Evolutionary conservation across 2,113 vertebrate genomes (phyloP).

Genomic region (Semnornis frantzii): DNA sequence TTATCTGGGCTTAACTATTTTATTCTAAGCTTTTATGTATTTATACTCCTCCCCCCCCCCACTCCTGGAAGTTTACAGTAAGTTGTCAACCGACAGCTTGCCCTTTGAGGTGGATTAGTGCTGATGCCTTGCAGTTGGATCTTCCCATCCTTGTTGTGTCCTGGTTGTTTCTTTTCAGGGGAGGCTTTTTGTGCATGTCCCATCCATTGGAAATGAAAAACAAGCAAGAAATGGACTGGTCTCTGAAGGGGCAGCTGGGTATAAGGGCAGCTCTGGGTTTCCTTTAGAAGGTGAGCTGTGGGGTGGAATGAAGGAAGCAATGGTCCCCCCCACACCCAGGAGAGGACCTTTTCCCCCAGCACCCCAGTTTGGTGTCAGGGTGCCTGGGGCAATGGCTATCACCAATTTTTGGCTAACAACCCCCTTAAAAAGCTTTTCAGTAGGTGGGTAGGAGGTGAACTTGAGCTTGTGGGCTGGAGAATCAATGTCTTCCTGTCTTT

Average conservation of each 20-base stretch:
- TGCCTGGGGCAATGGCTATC: neutral
- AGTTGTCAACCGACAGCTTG: neutral
- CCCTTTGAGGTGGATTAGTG: conserved; percentile 8
- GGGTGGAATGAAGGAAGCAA: neutral
- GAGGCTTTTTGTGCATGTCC: neutral
- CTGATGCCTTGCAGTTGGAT: neutral
- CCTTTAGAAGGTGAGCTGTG: fast-evolving
- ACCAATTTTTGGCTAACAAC: neutral
- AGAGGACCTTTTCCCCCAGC: neutral
- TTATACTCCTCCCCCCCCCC: neutral
- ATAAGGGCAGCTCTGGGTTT: neutral
- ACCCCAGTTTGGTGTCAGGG: neutral
- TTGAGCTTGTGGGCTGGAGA: neutral
- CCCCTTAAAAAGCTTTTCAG: neutral
- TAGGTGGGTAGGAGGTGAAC: neutral
- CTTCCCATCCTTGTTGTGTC: conserved; percentile 3
- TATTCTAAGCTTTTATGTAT: neutral
- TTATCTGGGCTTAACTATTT: conserved; percentile 37
- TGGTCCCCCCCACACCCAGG: too few species aligned
- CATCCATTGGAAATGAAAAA: conserved; percentile 22
- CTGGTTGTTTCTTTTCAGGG: neutral
- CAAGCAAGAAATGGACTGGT: neutral
- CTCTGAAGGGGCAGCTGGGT: neutral
- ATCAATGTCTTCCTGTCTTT: neutral
- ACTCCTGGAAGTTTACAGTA: conserved; percentile 29